Base-by-base conservation (phyloP, 53 echinoderm and acorn worm genomes). In the Holothuria leucospilota region DNA sequence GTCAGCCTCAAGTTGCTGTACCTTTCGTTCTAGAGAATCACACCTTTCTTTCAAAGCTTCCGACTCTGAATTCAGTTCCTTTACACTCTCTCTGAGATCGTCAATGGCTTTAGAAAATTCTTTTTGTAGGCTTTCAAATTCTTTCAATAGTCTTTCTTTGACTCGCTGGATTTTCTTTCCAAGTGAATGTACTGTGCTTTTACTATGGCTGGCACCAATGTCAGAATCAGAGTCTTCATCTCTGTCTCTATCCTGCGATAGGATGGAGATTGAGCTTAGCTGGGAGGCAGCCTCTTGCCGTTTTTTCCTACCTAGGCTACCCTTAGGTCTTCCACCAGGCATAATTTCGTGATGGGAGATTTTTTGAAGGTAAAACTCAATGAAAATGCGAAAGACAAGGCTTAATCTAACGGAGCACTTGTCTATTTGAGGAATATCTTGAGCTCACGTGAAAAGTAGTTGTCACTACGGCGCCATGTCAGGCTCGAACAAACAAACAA, bases 1-100 rank as follows among this genome's bases (percentile, higher is more conserved):
- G 63, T 63, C 63, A 63, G 63, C 63, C n/a, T 63, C 63, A 63
- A 63, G 63, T 11, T 63, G n/a, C 63, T 63, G 63, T 63, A 63
- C 42, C 42, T 42, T 42, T 9, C 42, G 5, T 42, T 42, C 42
- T 9, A 42, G 42, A 42, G 42, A 42, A 63, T 63, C 63, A 63
- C 5, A 63, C 25, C 63, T 63, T 25, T 63, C 25, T 25, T 63
- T 63, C 63, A 63, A 63, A 23, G 63, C 63, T 13, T 63, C 25
- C 5, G 63, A 7, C 63, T 63, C 63, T 63, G 63, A 7, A 25
- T 63, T 23, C 25, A 63, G 12, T 63, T 63, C 63, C 63, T 11
- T 21, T 23, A 63, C 63, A 11, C 63, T 63, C 6, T 63, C 63
- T 63, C 63, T 63, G 25, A 63, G 21, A 13, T 63, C 63, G 25